Evolutionary conservation across 1,140 invertebrate genomes (phyloP).

Genomic region (Dendroctonus ponderosae): DNA sequence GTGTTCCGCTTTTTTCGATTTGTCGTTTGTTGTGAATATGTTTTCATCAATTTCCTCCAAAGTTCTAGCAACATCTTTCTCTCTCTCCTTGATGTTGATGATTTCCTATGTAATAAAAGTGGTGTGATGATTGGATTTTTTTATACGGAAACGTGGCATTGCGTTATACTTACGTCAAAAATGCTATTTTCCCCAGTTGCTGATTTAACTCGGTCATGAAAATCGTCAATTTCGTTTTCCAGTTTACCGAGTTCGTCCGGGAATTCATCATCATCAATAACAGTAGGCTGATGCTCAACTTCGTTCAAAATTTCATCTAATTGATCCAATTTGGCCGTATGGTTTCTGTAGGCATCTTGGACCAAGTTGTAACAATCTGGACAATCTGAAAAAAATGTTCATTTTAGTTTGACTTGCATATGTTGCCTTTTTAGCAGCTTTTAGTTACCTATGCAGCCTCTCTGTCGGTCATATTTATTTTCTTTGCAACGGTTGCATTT

Average conservation of each 20-base stretch:
- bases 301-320: slow-evolving; percentile 54
- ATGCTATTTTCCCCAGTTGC: slow-evolving; percentile 50
- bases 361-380: slow-evolving; percentile 92
- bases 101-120: slow-evolving; percentile 55
- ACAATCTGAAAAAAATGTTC: slow-evolving; percentile 64
- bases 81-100: slow-evolving; percentile 57
- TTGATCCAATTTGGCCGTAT: slow-evolving; percentile 66
- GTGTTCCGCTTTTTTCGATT: slow-evolving; percentile 26
- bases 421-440: too few species aligned
- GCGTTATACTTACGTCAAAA: too few species aligned
- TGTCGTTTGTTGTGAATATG: slow-evolving; percentile 10
- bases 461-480: slow-evolving; percentile 83
- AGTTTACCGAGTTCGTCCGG: slow-evolving; percentile 70
- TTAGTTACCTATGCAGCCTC: slow-evolving; percentile 61
- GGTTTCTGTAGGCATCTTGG: slow-evolving; percentile 79
- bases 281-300: slow-evolving; percentile 52
- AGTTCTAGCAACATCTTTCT: slow-evolving; percentile 56
- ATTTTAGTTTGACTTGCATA: too few species aligned
- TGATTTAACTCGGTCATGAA: slow-evolving; percentile 42
- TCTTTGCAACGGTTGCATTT: slow-evolving; percentile 90
- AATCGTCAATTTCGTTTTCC: slow-evolving; percentile 67
- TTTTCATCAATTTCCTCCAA: slow-evolving; percentile 18
- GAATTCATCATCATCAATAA: slow-evolving; percentile 70
- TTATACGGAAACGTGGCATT: too few species aligned
- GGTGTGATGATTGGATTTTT: too few species aligned